Conservation (phyloP, 92 coral and sea anemone genomes). For the Porites lobata region DNA sequence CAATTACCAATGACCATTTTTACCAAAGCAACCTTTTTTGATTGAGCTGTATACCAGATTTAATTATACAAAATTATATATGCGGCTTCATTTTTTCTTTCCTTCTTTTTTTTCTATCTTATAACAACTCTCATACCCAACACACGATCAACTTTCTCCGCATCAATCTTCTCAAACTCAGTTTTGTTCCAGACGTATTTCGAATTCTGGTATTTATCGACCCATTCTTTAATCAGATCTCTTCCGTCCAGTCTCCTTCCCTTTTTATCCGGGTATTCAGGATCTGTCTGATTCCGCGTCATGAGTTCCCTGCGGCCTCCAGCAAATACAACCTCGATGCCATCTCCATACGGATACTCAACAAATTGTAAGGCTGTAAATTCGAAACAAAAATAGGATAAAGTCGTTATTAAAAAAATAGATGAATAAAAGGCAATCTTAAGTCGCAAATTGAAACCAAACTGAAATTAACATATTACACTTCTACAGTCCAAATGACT, state of each 20-base stretch:
- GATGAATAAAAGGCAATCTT: no score
- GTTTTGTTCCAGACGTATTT: constrained; percentile 86
- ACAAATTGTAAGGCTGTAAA: constrained; percentile 74
- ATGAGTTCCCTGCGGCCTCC: constrained; percentile 83
- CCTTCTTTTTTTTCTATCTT: no score
- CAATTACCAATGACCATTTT: no score
- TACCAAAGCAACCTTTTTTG: no score
- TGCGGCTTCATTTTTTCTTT: no score
- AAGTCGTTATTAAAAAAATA: no score
- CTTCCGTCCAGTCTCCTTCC: constrained; percentile 78
- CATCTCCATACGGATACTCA: constrained; percentile 84
- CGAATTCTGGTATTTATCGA: constrained; percentile 56
- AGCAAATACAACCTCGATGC: constrained; percentile 86
- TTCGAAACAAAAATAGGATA: no score
- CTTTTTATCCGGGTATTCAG: constrained; percentile 63
- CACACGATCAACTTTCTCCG: constrained; percentile 70
- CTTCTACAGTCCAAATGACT: no score
- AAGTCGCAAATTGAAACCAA: no score
- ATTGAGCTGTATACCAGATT: no score
- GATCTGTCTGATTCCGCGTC: constrained; percentile 62
- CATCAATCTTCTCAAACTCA: constrained; percentile 78
- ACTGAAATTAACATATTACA: no score
- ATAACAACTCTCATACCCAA: constrained; percentile 62
- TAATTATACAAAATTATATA: no score
- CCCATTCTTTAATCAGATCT: constrained; percentile 77